Conservation (phyloP, 2,113 vertebrate species). For the Leptocoma aspasia region DNA sequence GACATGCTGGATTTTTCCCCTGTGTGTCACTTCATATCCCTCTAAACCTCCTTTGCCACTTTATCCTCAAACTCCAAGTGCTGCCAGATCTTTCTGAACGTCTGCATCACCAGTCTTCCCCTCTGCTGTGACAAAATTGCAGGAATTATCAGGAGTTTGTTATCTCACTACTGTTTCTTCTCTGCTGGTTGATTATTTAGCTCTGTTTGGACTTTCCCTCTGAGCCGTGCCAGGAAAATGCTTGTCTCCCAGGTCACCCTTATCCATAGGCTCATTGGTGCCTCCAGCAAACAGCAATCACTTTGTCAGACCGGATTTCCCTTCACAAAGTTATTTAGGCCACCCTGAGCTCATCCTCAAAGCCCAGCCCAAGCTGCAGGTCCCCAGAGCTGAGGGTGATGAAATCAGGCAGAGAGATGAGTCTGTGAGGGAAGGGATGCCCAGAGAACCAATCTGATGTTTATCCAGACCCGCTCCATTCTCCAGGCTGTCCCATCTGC, state of each 20-base stretch:
- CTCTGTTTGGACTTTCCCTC: background rate
- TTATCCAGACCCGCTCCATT: accelerated
- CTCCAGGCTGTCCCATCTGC: background rate
- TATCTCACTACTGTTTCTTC: background rate
- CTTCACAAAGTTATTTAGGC: background rate
- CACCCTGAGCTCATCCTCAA: background rate
- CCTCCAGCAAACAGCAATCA: accelerated
- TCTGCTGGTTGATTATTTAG: background rate
- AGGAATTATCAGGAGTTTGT: background rate
- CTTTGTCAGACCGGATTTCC: background rate
- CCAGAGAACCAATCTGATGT: background rate
- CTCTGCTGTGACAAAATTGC: accelerated
- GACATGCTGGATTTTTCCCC: background rate
- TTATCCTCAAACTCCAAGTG: background rate
- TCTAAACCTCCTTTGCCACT: background rate
- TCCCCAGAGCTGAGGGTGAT: background rate
- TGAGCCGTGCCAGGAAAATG: background rate
- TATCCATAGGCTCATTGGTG: background rate
- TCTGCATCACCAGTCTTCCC: background rate
- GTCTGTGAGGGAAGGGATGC: background rate
- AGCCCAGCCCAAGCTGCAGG: background rate
- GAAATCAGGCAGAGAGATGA: background rate
- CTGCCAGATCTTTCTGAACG: background rate
- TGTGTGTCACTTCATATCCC: background rate
- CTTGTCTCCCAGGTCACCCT: background rate